Evolutionary conservation across 2,113 vertebrate species (phyloP), one percentile per base, ranked within the genome.

Genomic region (Laticauda laticaudata): DNA sequence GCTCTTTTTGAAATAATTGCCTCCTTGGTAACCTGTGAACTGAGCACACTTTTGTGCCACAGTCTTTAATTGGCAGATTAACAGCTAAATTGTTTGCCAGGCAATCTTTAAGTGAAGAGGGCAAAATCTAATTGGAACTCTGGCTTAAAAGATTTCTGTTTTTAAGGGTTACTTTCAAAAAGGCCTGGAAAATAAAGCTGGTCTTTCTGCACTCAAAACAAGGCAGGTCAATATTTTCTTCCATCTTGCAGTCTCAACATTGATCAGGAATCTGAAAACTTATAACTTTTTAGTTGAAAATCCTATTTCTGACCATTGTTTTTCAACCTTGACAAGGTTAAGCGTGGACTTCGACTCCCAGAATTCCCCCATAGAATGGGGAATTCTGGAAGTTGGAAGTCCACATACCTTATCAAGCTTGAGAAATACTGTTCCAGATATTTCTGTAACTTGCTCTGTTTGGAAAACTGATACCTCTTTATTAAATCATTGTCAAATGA

Each of bases 51-150:
- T 85, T 34, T 26, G 56, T 29, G 54, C 21, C 3, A 23, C 55
- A 86, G 24, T n/a, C 29, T 90, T 90, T 93, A 90, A 90, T 93
- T 59, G 55, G 88, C 59, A 59, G 88, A 86, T 93, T 92, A 90
- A 56, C 61, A 81, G 85, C 86, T 53, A 34, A 85, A 86, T 56
- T 56, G 88, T 55, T 89, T 86, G 69, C 5, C 8, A 45, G 55
- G 56, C 88, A 86, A 11, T 51, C 54, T 90, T 90, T 53, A 53
- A 90, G 57, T 86, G 53, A 39, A 24, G 61, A 89, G 39, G 88
- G 61, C 54, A 59, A 45, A 26, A 26, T 93, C 43, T 90, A 93
- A 90, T 90, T 90, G 43, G 3, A 45, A 24, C 54, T 53, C 61
- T 14, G 89, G 29, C 53, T 59, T 39, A 59, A 88, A n/a, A n/a